phyloP scores from a whole-genome alignment of 2,888 invertebrate species.

The Mesorhabditis sp. region DNA sequence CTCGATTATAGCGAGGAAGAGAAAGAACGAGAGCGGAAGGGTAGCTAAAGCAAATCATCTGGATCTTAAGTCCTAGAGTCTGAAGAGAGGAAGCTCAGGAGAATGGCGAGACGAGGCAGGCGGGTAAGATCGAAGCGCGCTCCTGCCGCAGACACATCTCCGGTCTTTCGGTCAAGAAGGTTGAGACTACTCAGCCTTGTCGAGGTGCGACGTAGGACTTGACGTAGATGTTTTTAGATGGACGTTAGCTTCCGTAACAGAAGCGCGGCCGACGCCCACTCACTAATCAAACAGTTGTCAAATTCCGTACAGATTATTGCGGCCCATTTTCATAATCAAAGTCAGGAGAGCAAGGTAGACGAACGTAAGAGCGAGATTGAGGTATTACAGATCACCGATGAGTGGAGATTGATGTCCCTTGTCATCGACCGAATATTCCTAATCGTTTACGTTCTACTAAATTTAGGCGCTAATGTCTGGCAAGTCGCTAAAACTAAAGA shows the following conservation, averaged over 20 bases:
- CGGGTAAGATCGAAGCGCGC: slow-evolving; percentile 12
- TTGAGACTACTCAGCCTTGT: slow-evolving; percentile 26
- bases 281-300: slow-evolving; percentile 32
- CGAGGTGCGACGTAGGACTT: slow-evolving; percentile 14
- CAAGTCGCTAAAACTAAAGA: background rate
- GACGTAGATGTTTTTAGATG: slow-evolving; percentile 22
- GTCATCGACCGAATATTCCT: slow-evolving; percentile 38
- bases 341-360: slow-evolving; percentile 30
- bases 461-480: slow-evolving; percentile 26
- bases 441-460: slow-evolving; percentile 31
- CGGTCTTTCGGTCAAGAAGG: slow-evolving; percentile 26
- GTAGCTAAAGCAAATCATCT: background rate
- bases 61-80: background rate
- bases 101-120: slow-evolving; percentile 4
- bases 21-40: slow-evolving; percentile 15
- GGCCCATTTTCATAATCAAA: slow-evolving; percentile 36
- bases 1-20: slow-evolving; percentile 20
- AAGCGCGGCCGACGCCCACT: slow-evolving; percentile 30
- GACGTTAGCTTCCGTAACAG: slow-evolving; percentile 30
- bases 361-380: slow-evolving; percentile 8
- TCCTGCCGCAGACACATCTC: slow-evolving; percentile 20
- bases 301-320: slow-evolving; percentile 37
- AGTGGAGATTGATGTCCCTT: slow-evolving; percentile 42
- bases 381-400: slow-evolving; percentile 35
- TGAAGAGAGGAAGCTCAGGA: background rate